Evolutionary conservation across 2,797 vertebrate species (phyloP).

Genomic region (Lerista edwardsae): DNA sequence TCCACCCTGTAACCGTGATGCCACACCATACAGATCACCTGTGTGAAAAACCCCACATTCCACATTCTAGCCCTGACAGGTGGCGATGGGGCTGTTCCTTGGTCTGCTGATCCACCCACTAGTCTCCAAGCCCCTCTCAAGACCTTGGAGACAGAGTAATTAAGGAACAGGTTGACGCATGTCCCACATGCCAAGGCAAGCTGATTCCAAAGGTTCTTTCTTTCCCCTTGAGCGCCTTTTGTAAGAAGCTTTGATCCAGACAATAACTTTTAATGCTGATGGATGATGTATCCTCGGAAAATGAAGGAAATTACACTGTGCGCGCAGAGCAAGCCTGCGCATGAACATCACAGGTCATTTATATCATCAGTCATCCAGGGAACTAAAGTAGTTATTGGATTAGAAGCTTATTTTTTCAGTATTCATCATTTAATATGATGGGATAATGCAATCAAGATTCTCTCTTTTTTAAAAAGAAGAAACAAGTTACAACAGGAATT

Average conservation of each 20-base stretch:
- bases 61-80: not conserved
- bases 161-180: not conserved
- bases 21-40: too few relatives aligned
- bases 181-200: fast-evolving
- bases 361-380: conserved; percentile 48
- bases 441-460: not conserved
- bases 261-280: conserved; percentile 56
- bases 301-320: conserved; percentile 41
- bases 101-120: not conserved
- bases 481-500: conserved; percentile 3
- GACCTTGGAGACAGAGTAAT: not conserved
- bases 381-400: conserved; percentile 9
- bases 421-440: conserved; percentile 13
- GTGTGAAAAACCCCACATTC: not conserved
- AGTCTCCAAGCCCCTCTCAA: conserved; percentile 2
- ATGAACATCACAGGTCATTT: conserved; percentile 47
- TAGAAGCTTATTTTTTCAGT: not conserved
- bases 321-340: conserved; percentile 32
- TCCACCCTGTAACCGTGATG: too few relatives aligned
- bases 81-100: not conserved
- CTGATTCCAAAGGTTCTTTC: not conserved
- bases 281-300: conserved; percentile 43
- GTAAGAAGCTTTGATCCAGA: conserved; percentile 48
- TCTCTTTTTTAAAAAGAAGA: not conserved
- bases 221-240: conserved; percentile 25